A percentile compares a stretch with the other conserved stretches of the same genome.
These are phyloP conservation scores for Euborellia annulipes DNA, from an alignment of 1,140 invertebrate genomes.

Conservation along the genomic window DNA sequence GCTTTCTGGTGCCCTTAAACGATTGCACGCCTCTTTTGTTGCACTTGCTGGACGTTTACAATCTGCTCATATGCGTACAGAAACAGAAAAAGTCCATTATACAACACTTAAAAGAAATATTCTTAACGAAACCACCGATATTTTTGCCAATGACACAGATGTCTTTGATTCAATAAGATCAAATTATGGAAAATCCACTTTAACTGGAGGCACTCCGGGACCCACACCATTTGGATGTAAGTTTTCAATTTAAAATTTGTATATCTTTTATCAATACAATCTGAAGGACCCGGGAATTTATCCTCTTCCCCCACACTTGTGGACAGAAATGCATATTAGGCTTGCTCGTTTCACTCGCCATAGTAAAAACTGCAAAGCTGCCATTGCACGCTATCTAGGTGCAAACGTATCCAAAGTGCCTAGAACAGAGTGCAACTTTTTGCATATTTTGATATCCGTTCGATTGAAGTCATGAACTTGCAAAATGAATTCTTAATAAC, in stretches of 20 bases:
- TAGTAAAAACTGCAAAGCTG: no score
- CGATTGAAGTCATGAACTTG: no score
- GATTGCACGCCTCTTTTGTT: conserved; percentile 70
- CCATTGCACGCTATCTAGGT: no score
- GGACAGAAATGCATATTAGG: no score
- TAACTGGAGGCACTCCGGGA: conserved; percentile 20
- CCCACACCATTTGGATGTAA: conserved; percentile 28
- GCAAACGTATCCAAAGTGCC: no score
- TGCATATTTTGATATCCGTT: no score
- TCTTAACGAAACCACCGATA: conserved; percentile 58
- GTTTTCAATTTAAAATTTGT: conserved; percentile 1
- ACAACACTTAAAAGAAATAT: conserved; percentile 60
- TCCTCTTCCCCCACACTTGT: no score
- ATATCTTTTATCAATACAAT: no score
- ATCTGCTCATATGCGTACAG: conserved; percentile 48
- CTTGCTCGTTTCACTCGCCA: no score
- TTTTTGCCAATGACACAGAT: conserved; percentile 38
- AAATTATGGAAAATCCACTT: not conserved
- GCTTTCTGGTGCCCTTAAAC: conserved; percentile 50
- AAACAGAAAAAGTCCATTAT: conserved; percentile 69
- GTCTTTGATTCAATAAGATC: conserved; percentile 2
- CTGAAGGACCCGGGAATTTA: no score
- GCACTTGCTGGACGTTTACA: conserved; percentile 70
- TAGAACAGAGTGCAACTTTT: no score
- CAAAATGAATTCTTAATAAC: no score